These are phyloP conservation scores for Pocillopora meandrina DNA, from an alignment of 92 coral and sea anemone species.

Conservation along the genomic window DNA sequence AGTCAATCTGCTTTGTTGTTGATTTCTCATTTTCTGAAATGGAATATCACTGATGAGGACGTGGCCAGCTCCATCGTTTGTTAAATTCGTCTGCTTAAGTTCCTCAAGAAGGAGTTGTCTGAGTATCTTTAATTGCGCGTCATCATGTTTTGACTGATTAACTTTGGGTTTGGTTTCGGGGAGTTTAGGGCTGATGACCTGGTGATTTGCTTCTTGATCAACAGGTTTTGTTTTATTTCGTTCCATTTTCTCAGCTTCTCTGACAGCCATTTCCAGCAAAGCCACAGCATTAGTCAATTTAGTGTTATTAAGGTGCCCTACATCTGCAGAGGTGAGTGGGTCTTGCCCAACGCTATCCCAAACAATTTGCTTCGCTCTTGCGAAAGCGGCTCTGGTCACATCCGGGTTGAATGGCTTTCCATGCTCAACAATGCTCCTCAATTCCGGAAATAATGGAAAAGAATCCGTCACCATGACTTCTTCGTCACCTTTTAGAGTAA, in stretches of 20 bases:
- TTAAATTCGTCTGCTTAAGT: constrained; percentile 27
- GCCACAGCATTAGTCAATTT: constrained; percentile 36
- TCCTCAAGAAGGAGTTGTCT: constrained; percentile 26
- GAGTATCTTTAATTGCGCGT: constrained; percentile 17
- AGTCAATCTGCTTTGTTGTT: neutral
- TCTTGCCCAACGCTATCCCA: constrained; percentile 45
- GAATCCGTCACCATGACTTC: constrained; percentile 13
- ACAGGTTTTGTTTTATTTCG: constrained; percentile 21
- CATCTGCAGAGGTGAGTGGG: constrained; percentile 1
- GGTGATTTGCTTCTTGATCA: constrained; percentile 11
- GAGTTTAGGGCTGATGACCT: neutral
- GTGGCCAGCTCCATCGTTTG: constrained; percentile 15
- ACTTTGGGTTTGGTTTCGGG: neutral
- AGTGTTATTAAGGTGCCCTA: constrained; percentile 40
- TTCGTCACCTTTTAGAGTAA: neutral
- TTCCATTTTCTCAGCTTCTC: constrained; percentile 48
- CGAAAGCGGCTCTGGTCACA: constrained; percentile 45
- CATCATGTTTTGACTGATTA: constrained; percentile 1
- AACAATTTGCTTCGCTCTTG: constrained; percentile 44
- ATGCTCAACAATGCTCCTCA: constrained; percentile 46
- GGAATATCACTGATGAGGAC: constrained; percentile 41
- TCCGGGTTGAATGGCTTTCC: constrained; percentile 40
- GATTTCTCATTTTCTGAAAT: constrained; percentile 32
- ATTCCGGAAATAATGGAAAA: constrained; percentile 39
- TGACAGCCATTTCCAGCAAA: constrained; percentile 37